Evolutionary conservation across 2,888 invertebrate genomes (phyloP), one percentile per base, ranked within the genome.

Genomic region (Metopia argyrocephala): DNA sequence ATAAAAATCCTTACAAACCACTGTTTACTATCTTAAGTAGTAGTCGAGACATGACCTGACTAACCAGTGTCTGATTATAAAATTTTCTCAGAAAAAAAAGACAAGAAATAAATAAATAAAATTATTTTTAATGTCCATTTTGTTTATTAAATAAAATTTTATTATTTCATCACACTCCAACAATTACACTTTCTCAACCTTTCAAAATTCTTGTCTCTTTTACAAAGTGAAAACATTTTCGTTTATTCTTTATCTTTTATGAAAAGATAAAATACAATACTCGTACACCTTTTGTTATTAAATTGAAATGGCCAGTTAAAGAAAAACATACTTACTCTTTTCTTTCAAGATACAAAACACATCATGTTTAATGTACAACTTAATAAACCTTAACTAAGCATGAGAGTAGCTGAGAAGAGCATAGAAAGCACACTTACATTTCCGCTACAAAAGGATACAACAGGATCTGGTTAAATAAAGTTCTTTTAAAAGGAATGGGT

Each of bases 91-190:
- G 7, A 18, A 52, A 61, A 6, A 61, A n/a, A n/a, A n/a, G n/a
- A n/a, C n/a, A n/a, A n/a, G n/a, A n/a, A n/a, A n/a, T n/a, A n/a
- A n/a, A n/a, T n/a, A n/a, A n/a, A 46, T 48, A 62, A 45, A 68
- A 21, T 28, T 54, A 54, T 68, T 54, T 46, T 61, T 65, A 66
- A 62, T 75, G 59, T 61, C 54, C 69, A 81, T 66, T 81, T 74
- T 59, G 69, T 81, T 78, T 78, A 81, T 81, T 78, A 78, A 70
- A 78, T 74, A 70, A 81, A 70, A 78, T 54, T 57, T 59, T 74
- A 54, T 54, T 57, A n/a, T n/a, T 74, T 61, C 78, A 54, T 75
- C 61, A 57, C 59, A 64, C 21, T 52, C 61, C 15, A 38, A n/a
- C 15, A 56, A 65, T 48, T 62, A 27, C 23, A 57, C 66, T 12